These are phyloP conservation scores for Panopea generosa DNA, from an alignment of 2,888 invertebrate genomes.

Conservation along the genomic window DNA sequence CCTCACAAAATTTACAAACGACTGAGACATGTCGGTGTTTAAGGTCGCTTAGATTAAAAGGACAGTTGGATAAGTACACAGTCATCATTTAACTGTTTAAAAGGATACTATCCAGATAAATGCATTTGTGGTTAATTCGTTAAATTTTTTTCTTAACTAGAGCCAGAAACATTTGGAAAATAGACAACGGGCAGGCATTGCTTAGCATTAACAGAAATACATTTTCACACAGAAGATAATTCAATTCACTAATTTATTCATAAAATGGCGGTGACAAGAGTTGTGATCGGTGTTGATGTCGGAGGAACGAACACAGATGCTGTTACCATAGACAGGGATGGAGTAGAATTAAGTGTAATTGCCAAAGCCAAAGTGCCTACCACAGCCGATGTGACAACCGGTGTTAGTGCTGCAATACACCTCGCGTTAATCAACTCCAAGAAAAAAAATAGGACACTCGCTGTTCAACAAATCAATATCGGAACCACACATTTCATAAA, in stretches of 20 bases:
- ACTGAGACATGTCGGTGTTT: no score
- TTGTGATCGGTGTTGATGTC: slow-evolving; percentile 81
- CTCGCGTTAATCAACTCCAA: slow-evolving; percentile 49
- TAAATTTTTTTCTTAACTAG: no score
- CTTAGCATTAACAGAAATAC: no score
- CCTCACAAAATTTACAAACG: no score
- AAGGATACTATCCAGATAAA: no score
- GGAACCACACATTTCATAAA: slow-evolving; percentile 84
- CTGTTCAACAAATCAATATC: slow-evolving; percentile 76
- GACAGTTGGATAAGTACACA: no score
- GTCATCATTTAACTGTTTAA: no score
- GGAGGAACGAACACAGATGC: slow-evolving; percentile 84
- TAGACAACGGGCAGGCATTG: no score
- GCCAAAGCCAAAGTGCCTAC: slow-evolving; percentile 75
- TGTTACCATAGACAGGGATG: slow-evolving; percentile 66
- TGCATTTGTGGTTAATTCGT: no score
- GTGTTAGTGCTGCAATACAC: slow-evolving; percentile 62
- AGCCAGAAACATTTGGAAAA: no score
- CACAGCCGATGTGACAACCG: slow-evolving; percentile 79
- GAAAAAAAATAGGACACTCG: slow-evolving; percentile 31
- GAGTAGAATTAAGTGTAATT: slow-evolving; percentile 60
- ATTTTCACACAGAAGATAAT: no score
- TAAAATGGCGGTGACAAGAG: slow-evolving; percentile 46
- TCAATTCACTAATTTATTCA: background rate
- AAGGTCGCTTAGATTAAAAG: no score